These are phyloP conservation scores for Phenacoccus solenopsis DNA, from an alignment of 1,140 invertebrate species.

Conservation along the genomic window DNA sequence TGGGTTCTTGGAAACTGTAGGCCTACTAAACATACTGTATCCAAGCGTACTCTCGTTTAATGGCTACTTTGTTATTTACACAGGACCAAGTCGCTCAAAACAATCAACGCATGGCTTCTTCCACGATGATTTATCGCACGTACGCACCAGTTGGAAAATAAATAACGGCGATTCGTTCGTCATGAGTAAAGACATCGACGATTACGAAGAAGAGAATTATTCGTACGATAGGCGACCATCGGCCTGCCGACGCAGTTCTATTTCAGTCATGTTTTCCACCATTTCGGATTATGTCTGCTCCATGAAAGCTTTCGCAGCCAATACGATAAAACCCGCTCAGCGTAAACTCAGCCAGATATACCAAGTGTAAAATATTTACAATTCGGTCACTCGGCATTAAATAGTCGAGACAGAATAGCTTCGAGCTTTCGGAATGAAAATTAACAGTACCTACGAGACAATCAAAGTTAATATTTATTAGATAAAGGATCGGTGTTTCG, in stretches of 20 bases:
- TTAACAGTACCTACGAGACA: no score
- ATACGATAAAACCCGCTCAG: conserved; percentile 24
- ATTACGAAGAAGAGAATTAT: neutral
- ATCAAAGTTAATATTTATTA: no score
- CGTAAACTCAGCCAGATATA: conserved; percentile 20
- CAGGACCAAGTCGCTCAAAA: neutral
- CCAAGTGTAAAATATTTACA: conserved; percentile 19
- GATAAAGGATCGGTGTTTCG: no score
- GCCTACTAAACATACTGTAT: no score
- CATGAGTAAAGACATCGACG: neutral
- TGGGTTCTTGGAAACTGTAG: no score
- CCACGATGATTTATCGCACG: neutral
- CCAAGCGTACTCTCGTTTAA: no score
- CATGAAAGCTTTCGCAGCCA: conserved; percentile 24
- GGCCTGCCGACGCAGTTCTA: neutral
- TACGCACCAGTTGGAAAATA: neutral
- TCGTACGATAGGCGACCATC: neutral
- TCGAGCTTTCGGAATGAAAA: no score
- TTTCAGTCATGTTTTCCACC: conserved; percentile 18
- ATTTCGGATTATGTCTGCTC: conserved; percentile 25
- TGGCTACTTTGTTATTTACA: no score
- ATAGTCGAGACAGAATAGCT: no score
- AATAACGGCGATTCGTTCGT: conserved; percentile 2
- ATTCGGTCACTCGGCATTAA: no score
- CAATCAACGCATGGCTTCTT: neutral